Evolutionary conservation across 1,140 invertebrate genomes (phyloP).

Genomic region (Caenorhabditis brenneri): DNA sequence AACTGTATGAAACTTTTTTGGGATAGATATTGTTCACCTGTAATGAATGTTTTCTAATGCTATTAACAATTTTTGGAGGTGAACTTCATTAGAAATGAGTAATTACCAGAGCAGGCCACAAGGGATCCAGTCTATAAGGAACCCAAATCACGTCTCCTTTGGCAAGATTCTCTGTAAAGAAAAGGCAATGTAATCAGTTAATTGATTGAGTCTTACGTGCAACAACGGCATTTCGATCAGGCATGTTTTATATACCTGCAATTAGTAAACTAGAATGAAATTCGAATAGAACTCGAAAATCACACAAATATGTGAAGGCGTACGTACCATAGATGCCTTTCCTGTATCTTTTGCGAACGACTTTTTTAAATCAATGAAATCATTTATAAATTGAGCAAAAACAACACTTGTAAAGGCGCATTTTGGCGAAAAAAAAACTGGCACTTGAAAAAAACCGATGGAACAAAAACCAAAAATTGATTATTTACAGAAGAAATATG

Average conservation of each 20-base stretch:
- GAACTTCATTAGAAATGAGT: too few relatives aligned
- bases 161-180: background rate
- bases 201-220: background rate
- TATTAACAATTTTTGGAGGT: background rate
- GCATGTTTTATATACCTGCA: background rate
- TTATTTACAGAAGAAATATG: constrained; percentile 32
- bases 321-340: too few relatives aligned
- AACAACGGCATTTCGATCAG: background rate
- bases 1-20: constrained; percentile 53
- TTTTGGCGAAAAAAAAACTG: constrained; percentile 5
- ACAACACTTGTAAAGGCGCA: background rate
- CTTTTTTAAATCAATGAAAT: too few relatives aligned
- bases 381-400: constrained; percentile 27
- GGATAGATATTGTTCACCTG: constrained; percentile 51
- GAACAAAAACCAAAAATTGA: background rate
- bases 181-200: background rate
- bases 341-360: too few relatives aligned
- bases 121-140: constrained; percentile 40
- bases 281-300: too few relatives aligned
- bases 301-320: too few relatives aligned
- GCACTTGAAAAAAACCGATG: background rate
- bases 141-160: constrained; percentile 50
- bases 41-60: background rate
- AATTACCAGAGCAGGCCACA: constrained; percentile 49
- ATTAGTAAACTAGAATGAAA: too few relatives aligned